Evolutionary conservation across 1,140 invertebrate species (phyloP), one percentile per base, ranked within the genome.

Genomic region (Batillaria attramentaria): DNA sequence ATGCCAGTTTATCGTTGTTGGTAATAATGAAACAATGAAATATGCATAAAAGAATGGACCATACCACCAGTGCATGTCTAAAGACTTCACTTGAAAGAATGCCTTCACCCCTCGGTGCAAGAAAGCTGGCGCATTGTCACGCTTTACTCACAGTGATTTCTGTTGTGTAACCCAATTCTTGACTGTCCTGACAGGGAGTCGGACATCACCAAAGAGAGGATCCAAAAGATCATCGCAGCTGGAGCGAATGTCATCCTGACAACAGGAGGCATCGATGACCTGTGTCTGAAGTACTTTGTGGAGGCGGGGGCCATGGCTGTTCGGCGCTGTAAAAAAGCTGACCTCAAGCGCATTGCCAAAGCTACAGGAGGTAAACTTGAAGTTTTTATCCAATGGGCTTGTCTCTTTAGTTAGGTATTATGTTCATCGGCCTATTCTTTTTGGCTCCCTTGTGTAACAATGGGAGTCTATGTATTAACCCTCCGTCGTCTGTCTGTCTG

Each of bases 221-320:
- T 99, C 77, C 94, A 98, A 84, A 99, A 99, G 92, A 99, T 99
- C 87, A 91, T 99, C 0, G 88, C 94, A 5, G 94, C 96, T 3
- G 99, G 99, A 57, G 96, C 98, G 0, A 99, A 99, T 92, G 98
- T 99, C 31, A 93, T 99, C 81, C 92, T 99, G 2, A 96, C 96
- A 57, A 95, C 96, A 28, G 98, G 98, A 37, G 98, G 98, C 65
- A 99, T 99, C 84, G 99, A 99, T 92, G 99, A 99, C 92, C 92
- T 99, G 2, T 99, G 98, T 90, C 93, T 99, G 54, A 99, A 99
- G 92, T 99, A 99, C 92, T 99, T 99, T 90, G 95, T 99, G 28
- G 98, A 99, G 92, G 94, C 95, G 75, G 96, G 97, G 1, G 97
- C 98, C 28, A 99, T 99, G 96, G 98, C 96, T 75, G 98, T 99